phyloP scores from a whole-genome alignment of 2,113 vertebrate genomes.

The Peromyscus leucopus region DNA sequence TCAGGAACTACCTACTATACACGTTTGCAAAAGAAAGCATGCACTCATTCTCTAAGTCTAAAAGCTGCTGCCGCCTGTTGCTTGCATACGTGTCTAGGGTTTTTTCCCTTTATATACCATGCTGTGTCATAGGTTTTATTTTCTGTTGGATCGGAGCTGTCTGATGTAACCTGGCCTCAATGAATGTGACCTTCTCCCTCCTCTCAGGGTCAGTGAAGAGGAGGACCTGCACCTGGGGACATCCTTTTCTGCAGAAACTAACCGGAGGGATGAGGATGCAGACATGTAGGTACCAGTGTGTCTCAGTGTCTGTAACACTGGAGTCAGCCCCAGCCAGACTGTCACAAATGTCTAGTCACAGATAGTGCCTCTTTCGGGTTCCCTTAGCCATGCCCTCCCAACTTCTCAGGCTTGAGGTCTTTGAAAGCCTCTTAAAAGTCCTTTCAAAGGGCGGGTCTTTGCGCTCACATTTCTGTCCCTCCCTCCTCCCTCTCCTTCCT shows the following conservation, averaged over 20 bases:
- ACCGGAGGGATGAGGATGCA: slow-evolving; percentile 97
- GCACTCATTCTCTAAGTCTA: not conserved
- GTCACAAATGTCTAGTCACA: not conserved
- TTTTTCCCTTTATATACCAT: not conserved
- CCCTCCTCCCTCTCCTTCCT: not conserved
- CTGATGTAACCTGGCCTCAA: not conserved
- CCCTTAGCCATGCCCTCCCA: not conserved
- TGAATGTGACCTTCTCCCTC: not conserved
- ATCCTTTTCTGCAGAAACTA: slow-evolving; percentile 98
- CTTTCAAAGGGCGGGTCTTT: not conserved
- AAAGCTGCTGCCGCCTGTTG: not conserved
- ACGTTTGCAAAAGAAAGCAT: not conserved
- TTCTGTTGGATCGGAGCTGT: too few relatives aligned
- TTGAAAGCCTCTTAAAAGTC: not conserved
- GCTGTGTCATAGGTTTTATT: fast-evolving
- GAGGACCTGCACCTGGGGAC: slow-evolving; percentile 97
- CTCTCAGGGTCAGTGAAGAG: slow-evolving; percentile 94
- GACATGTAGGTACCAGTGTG: slow-evolving; percentile 92
- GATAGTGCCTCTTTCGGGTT: not conserved
- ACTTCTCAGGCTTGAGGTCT: not conserved
- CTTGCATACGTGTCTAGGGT: not conserved
- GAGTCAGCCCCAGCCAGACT: not conserved
- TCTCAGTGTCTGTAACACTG: not conserved
- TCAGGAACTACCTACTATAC: not conserved
- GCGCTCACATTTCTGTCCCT: not conserved